Conservation (phyloP, 2,113 vertebrate species). For the Symphodus melops region DNA sequence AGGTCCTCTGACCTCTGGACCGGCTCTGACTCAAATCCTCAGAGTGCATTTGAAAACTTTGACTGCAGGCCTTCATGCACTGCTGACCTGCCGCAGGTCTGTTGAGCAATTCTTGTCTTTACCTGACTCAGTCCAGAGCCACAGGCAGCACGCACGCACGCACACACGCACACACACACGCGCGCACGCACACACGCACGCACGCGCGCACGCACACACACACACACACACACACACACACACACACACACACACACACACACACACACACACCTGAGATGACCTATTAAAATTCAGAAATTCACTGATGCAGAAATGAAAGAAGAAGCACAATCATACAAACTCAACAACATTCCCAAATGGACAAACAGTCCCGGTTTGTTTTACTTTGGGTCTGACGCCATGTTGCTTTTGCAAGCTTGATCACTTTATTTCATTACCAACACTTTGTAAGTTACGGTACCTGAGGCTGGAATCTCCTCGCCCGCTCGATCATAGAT, state of each 20-base stretch:
- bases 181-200: no score
- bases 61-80: not conserved
- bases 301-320: conserved; percentile 32
- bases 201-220: not conserved
- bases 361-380: not conserved
- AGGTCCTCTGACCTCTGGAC: not conserved
- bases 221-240: conserved; percentile 2
- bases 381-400: not conserved
- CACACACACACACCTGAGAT: conserved; percentile 3
- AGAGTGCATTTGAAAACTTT: not conserved
- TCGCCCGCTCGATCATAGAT: no score
- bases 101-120: not conserved
- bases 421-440: not conserved
- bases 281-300: not conserved
- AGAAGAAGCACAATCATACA: conserved; percentile 28
- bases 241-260: not conserved
- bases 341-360: conserved; percentile 15
- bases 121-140: conserved; percentile 42
- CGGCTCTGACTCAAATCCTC: not conserved
- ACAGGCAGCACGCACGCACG: conserved; percentile 12
- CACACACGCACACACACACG: not conserved
- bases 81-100: not conserved
- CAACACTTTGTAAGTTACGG: no score
- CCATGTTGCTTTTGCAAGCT: not conserved
- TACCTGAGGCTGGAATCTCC: no score